Percentiles rank a stretch among this genome's conserved stretches.
Evolutionary conservation across 2,797 vertebrate species (phyloP).

Genomic region (Heterohyrax brucei): DNA sequence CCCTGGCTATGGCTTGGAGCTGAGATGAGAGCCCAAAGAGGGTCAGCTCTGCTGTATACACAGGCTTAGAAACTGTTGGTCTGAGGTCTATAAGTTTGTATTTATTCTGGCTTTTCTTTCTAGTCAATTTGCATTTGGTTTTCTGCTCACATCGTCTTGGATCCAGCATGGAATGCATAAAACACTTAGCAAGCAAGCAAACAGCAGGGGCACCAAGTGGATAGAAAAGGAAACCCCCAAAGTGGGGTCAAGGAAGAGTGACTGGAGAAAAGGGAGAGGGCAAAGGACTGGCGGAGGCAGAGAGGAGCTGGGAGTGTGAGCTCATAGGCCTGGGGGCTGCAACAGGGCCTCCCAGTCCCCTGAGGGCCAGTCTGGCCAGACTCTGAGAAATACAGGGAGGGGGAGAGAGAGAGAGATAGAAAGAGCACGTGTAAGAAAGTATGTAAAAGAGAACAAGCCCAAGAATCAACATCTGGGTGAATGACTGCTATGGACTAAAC

Average conservation of each 20-base stretch:
- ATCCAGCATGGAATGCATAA: conserved; percentile 64
- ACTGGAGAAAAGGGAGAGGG: background rate
- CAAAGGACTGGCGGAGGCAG: background rate
- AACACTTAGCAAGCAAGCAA: conserved; percentile 62
- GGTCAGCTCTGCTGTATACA: background rate
- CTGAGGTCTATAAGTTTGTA: conserved; percentile 27
- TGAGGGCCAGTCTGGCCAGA: background rate
- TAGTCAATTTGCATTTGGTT: conserved; percentile 70
- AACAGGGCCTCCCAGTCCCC: background rate
- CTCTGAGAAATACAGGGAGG: background rate
- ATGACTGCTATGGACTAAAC: too few species aligned
- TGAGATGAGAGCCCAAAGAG: background rate
- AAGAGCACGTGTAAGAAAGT: background rate
- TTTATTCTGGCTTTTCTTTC: conserved; percentile 73
- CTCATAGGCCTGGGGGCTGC: background rate
- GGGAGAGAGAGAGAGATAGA: background rate
- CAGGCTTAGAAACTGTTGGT: background rate
- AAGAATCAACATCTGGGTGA: background rate
- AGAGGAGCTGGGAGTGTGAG: background rate
- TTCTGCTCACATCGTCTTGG: conserved; percentile 70
- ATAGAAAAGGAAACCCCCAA: conserved; percentile 65
- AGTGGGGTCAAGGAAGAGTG: conserved; percentile 4
- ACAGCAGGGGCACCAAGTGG: conserved; percentile 57
- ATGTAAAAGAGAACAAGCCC: background rate
- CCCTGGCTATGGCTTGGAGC: background rate